Conservation (phyloP, 2,888 invertebrate species). For the Orthosia cruda region DNA sequence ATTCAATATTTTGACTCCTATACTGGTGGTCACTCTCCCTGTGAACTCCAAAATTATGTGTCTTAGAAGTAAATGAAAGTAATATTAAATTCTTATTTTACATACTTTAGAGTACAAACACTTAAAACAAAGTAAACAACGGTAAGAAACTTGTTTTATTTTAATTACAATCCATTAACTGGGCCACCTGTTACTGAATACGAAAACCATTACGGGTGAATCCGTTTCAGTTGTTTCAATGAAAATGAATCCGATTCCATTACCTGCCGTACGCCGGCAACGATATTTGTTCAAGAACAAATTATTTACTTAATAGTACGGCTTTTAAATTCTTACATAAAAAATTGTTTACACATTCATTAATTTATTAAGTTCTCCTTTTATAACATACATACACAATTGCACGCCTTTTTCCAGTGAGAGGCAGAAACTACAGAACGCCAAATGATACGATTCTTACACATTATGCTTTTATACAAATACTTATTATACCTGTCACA, state of each 20-base stretch:
- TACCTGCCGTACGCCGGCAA: not conserved
- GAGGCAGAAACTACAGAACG: no score
- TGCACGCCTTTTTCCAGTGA: no score
- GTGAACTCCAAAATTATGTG: no score
- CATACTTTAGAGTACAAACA: not conserved
- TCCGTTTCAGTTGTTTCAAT: constrained; percentile 44
- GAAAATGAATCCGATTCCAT: constrained; percentile 40
- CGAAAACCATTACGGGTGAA: constrained; percentile 45
- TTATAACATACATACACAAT: no score
- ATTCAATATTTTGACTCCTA: not conserved
- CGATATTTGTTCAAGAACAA: constrained; percentile 16
- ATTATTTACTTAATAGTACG: constrained; percentile 10
- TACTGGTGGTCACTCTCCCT: no score
- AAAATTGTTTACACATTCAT: not conserved
- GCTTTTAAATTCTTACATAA: not conserved
- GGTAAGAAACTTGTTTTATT: constrained; percentile 32
- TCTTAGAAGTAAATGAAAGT: no score
- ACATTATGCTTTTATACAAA: no score
- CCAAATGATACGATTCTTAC: no score
- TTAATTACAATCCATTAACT: constrained; percentile 37
- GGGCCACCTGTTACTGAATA: constrained; percentile 24
- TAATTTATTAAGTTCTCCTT: no score
- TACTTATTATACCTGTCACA: no score
- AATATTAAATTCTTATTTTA: not conserved
- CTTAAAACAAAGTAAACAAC: constrained; percentile 18